These are phyloP conservation scores for Tricholaema leucomelas DNA, from an alignment of 2,113 vertebrate species.

Conservation along the genomic window DNA sequence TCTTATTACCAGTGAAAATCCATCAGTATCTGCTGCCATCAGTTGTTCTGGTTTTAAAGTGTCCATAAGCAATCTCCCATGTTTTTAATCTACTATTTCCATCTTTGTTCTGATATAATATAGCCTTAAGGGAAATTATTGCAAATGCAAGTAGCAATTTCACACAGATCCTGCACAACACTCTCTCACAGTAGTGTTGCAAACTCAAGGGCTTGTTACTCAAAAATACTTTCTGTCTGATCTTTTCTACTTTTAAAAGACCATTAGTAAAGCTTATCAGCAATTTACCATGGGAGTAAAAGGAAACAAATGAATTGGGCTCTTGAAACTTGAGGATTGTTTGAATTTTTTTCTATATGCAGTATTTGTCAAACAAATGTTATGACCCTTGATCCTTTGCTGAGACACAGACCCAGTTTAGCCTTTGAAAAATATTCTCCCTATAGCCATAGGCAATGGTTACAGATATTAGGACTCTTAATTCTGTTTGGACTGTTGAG, in stretches of 20 bases:
- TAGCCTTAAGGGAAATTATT: background rate
- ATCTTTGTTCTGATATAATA: background rate
- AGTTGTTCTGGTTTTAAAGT: background rate
- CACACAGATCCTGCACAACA: background rate
- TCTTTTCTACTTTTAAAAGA: background rate
- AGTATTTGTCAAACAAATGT: background rate
- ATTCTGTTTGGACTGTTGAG: background rate
- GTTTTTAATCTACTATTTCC: background rate
- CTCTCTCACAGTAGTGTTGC: background rate
- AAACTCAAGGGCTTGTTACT: background rate
- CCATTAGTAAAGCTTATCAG: background rate
- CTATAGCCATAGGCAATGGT: background rate
- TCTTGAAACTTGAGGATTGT: background rate
- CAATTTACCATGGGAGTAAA: background rate
- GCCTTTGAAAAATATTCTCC: background rate
- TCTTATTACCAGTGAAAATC: background rate
- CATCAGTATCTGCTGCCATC: background rate
- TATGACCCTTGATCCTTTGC: background rate
- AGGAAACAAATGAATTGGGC: background rate
- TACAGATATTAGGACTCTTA: background rate
- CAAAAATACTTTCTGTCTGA: background rate
- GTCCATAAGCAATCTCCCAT: background rate
- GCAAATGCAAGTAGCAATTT: background rate
- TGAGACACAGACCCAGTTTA: background rate
- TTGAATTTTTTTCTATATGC: background rate